Evolutionary conservation across 2,113 vertebrate species (phyloP), one percentile per base, ranked within the genome.

Genomic region (Gnathonemus echidnorhynchus): DNA sequence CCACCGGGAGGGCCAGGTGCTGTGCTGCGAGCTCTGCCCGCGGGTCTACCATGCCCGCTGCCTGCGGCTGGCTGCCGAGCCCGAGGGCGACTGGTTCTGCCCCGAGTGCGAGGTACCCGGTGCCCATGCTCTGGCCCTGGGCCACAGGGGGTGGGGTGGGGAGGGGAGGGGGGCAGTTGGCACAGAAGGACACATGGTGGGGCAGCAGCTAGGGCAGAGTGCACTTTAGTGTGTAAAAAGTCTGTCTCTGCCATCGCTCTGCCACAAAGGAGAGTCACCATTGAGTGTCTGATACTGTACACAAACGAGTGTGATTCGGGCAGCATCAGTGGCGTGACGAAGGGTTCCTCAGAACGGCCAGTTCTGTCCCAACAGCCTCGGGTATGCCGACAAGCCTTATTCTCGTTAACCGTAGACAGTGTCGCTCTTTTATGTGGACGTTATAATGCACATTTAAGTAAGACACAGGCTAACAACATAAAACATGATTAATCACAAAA

Each of bases 71-170:
- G 98, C 98, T 93, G 98, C 98, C 83, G 98, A 99, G 97, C 98
- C 98, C 93, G 98, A 99, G 97, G 98, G 98, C 95, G 98, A 99
- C 98, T 99, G 98, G 98, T 99, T 99, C 98, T 99, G 98, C 96
- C 98, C 98, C 92, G 98, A 99, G 96, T 99, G 98, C 98, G 98
- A 99, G 98, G 98, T 99, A 97, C 88, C 66, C 74, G 49, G 24
- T 86, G 87, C 58, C 53, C 90, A 31, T 84, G 85, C 56, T 42
- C 48, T 74, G 74, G 42, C 50, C 21, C 24, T 50, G 49, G 50
- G 31, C 77, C 35, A 39, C 10, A 3, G 80, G 89, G 46, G 21
- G 88, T 24, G 58, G 27, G 9, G 24, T 0, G 11, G 15, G 19
- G 13, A 0, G 24, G 27, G 5, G 13, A 2, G 24, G 27, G 5